Evolutionary conservation across 2,113 vertebrate species (phyloP), one percentile per base, ranked within the genome.

Genomic region (Psittacula cyanocephala): DNA sequence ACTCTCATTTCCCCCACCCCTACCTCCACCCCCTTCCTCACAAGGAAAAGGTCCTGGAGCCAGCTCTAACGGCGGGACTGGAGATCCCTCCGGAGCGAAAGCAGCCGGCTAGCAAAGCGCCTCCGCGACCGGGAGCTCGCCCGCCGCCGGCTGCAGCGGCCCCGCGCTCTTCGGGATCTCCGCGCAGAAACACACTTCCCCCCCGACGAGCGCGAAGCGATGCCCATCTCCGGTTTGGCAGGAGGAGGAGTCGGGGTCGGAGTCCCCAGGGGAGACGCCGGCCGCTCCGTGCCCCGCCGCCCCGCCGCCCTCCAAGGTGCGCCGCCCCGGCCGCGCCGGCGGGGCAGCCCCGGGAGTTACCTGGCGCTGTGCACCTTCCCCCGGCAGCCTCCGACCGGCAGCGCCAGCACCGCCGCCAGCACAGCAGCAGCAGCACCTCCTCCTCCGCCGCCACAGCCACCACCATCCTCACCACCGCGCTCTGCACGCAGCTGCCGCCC

Each of bases 1-100:
- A 95, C 92, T 95, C 92, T 82, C 89, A 80, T 95, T 95, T 96
- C 94, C 89, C 95, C 96, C 94, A 93, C 86, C 93, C 90, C 93
- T 93, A 89, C 88, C 96, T 93, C 91, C 88, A 89, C 88, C 96
- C 94, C 96, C 92, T 91, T 94, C 81, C 92, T 94, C 92, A 87
- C 88, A 94, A 94, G 94, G 88, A 95, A 91, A 94, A 94, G 46
- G 68, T 84, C 91, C 87, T 44, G 86, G 83, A 83, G 71, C 74
- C 75, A 62, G 81, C 53, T 76, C 49, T 43, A 46, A 31, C 72
- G 44, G 92, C 68, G 77, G 85, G 63, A 50, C 75, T 47, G 60
- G 17, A 75, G 53, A 76, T 85, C 71, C 77, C 70, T 95, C 37
- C 91, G 43, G 89, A 81, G 68, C 83, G 63, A 74, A 75, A 39